phyloP scores from a whole-genome alignment of 2,888 invertebrate genomes.

The Mesoligia furuncula region DNA sequence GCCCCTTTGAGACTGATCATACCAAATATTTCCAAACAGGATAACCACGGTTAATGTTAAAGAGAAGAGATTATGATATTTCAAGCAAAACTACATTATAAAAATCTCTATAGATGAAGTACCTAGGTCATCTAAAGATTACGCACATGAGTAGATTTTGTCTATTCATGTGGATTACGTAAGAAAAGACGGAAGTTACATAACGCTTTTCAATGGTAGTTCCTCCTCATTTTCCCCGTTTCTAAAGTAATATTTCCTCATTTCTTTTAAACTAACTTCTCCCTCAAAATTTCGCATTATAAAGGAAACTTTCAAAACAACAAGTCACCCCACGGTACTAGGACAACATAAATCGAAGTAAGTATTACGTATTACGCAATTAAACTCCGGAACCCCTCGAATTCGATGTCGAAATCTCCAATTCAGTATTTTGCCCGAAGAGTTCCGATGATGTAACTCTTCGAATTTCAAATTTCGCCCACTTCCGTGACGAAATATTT shows the following conservation, averaged over 20 bases:
- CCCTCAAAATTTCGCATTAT: slow-evolving; percentile 15
- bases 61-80: neutral
- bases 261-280: slow-evolving; percentile 36
- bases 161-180: neutral
- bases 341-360: slow-evolving; percentile 38
- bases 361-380: slow-evolving; percentile 48
- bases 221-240: slow-evolving; percentile 19
- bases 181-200: slow-evolving; percentile 27
- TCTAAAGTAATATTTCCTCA: slow-evolving; percentile 32
- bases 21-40: neutral
- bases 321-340: slow-evolving; percentile 32
- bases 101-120: neutral
- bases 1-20: neutral
- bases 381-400: slow-evolving; percentile 57
- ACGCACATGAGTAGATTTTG: neutral
- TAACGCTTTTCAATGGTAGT: slow-evolving; percentile 21
- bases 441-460: slow-evolving; percentile 75
- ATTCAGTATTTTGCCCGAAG: slow-evolving; percentile 40
- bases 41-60: neutral
- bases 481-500: slow-evolving; percentile 78
- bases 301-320: slow-evolving; percentile 42
- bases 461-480: slow-evolving; percentile 72
- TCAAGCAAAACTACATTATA: neutral
- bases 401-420: slow-evolving; percentile 48
- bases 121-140: slow-evolving; percentile 2